Conservation (phyloP, 2,797 vertebrate genomes). For the Urocyon cinereoargenteus region DNA sequence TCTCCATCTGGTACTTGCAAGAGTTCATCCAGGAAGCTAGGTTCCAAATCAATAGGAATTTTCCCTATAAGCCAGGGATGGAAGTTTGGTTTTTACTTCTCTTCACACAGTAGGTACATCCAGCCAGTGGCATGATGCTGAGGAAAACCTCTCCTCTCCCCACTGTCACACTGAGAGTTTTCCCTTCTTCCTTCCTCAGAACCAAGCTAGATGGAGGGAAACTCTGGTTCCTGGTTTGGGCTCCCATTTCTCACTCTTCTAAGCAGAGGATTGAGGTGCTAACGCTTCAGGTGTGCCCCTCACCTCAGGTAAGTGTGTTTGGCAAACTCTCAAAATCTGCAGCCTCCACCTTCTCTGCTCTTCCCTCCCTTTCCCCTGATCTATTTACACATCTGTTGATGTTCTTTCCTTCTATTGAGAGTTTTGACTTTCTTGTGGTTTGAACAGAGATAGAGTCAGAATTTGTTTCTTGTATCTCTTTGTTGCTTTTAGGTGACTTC, state of each 20-base stretch:
- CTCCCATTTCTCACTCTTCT: not conserved
- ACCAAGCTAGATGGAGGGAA: not conserved
- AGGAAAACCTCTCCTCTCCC: not conserved
- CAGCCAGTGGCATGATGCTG: not conserved
- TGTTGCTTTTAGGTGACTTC: not conserved
- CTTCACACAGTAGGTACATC: not conserved
- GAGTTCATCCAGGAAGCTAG: not conserved
- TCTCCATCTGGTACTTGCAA: not conserved
- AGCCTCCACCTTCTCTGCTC: not conserved
- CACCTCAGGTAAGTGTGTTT: not conserved
- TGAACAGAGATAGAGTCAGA: not conserved
- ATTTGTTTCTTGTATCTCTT: not conserved
- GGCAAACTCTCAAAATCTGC: not conserved
- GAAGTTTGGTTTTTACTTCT: not conserved
- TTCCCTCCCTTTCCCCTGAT: not conserved
- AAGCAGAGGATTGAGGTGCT: not conserved
- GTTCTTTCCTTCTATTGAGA: not conserved
- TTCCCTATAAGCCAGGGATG: not conserved
- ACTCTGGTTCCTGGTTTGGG: not conserved
- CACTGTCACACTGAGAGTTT: not conserved
- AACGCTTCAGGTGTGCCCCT: not conserved
- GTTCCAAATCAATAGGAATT: not conserved
- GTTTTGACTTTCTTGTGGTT: not conserved
- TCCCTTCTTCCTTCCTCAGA: not conserved
- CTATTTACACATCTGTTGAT: not conserved